phyloP scores from a whole-genome alignment of 2,888 invertebrate species.

The Heliconius erato region DNA sequence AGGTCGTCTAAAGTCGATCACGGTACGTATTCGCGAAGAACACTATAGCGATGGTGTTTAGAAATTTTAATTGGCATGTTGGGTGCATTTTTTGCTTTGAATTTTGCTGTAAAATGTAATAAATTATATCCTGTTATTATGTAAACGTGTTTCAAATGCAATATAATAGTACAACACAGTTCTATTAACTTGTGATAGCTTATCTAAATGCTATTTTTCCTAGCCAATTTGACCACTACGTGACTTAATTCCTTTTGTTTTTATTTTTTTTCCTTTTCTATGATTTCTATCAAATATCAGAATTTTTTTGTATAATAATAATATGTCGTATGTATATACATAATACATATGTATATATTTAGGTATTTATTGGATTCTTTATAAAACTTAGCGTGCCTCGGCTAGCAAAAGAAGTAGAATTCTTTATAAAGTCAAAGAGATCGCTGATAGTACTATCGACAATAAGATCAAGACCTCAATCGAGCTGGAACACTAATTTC shows the following conservation, averaged over 20 bases:
- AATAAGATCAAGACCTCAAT: conserved; percentile 35
- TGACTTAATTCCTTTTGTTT: not conserved
- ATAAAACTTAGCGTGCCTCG: not conserved
- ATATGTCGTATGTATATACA: not conserved
- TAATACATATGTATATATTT: not conserved
- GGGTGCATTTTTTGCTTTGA: not conserved
- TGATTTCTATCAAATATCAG: too few relatives aligned
- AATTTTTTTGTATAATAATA: not conserved
- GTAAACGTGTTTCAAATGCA: not conserved
- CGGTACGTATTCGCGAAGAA: conserved; percentile 52
- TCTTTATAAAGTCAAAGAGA: conserved; percentile 24
- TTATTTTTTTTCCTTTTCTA: not conserved
- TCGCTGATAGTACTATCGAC: conserved; percentile 13
- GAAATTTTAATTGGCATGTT: conserved; percentile 1
- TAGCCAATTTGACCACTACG: not conserved
- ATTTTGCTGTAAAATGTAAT: not conserved
- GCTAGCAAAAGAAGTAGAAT: conserved; percentile 7
- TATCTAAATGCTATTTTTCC: not conserved
- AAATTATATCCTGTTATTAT: not conserved
- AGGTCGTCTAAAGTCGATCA: conserved; percentile 71
- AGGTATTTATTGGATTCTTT: not conserved
- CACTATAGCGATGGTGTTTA: conserved; percentile 42
- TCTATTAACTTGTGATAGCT: not conserved
- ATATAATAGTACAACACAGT: not conserved
- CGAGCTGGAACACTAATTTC: conserved; percentile 49